Conservation (phyloP, 2,113 vertebrate species). For the Spermophilus dauricus region DNA sequence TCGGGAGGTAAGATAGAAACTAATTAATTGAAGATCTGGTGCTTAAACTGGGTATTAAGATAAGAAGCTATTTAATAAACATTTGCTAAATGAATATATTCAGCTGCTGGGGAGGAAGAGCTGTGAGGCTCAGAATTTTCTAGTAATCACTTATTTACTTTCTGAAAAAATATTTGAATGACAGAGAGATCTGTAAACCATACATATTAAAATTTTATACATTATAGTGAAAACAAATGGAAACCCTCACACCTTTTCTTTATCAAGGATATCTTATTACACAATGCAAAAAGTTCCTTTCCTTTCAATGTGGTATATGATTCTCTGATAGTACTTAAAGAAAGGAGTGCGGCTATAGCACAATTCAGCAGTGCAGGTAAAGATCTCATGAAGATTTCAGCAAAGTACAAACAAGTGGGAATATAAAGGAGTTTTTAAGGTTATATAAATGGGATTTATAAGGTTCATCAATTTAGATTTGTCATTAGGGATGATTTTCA, state of each 20-base stretch:
- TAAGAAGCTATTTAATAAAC: neutral
- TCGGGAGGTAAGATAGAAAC: neutral
- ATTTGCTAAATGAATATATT: neutral
- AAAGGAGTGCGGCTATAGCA: neutral
- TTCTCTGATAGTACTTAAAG: neutral
- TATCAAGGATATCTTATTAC: neutral
- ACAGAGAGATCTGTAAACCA: neutral
- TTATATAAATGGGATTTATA: neutral
- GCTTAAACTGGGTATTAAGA: neutral
- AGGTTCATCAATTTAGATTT: neutral
- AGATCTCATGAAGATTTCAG: neutral
- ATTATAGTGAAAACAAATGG: neutral
- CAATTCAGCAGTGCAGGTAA: neutral
- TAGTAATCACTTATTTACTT: neutral
- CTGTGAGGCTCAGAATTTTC: neutral
- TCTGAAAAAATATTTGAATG: neutral
- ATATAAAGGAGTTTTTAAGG: neutral
- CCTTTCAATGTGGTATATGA: neutral
- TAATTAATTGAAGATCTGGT: neutral
- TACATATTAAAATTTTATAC: neutral
- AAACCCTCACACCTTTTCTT: neutral
- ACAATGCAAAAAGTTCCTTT: neutral
- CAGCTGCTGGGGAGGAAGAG: accelerated
- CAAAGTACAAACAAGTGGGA: neutral
- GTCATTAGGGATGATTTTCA: neutral